Conservation (phyloP, 2,113 vertebrate species). For the Panthera uncia region DNA sequence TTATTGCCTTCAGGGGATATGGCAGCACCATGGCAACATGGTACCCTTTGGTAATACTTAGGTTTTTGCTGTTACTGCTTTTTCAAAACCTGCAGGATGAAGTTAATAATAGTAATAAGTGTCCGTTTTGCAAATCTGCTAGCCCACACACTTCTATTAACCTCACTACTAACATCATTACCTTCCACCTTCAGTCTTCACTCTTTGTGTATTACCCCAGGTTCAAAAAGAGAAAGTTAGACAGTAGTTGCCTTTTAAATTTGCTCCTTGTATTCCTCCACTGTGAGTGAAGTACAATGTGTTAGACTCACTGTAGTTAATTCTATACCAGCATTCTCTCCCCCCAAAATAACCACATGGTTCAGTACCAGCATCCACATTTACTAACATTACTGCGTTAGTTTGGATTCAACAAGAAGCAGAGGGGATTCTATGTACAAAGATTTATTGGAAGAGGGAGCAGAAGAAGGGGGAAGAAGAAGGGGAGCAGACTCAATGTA, state of each 20-base stretch:
- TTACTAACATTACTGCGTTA: background rate
- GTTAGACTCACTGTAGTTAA: background rate
- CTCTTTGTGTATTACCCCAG: background rate
- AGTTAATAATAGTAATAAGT: background rate
- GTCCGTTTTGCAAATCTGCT: background rate
- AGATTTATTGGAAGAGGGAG: background rate
- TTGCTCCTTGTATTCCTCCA: background rate
- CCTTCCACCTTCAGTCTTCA: background rate
- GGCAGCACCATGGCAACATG: background rate
- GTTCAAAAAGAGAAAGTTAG: background rate
- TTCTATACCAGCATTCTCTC: background rate
- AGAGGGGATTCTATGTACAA: background rate
- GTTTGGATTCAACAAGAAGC: background rate
- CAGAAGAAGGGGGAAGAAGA: background rate
- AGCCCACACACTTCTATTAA: background rate
- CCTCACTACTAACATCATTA: background rate
- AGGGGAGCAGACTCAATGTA: background rate
- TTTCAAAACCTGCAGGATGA: background rate
- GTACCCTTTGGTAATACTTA: conserved; percentile 1
- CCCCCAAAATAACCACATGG: background rate
- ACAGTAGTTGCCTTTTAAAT: background rate
- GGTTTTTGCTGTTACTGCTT: conserved; percentile 5
- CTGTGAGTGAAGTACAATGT: background rate
- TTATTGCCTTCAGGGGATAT: background rate
- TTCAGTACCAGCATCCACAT: background rate